phyloP scores from a whole-genome alignment of 2,113 vertebrate genomes.

The Neofelis nebulosa region DNA sequence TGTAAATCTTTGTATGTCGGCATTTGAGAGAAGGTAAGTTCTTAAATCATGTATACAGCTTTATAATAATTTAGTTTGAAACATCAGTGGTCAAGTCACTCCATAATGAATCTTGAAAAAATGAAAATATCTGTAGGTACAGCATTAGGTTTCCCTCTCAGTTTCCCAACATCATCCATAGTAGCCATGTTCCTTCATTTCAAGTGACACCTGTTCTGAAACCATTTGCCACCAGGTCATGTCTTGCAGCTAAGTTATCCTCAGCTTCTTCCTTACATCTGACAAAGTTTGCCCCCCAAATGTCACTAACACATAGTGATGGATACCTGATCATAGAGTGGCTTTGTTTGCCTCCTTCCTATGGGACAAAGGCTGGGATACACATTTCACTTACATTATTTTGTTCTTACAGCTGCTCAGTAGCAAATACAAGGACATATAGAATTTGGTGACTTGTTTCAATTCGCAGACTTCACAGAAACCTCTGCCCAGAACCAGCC shows the following conservation, averaged over 20 bases:
- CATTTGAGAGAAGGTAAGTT: not conserved
- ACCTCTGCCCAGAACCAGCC: constrained; percentile 68
- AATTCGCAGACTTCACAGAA: constrained; percentile 69
- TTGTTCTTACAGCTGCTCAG: constrained; percentile 77
- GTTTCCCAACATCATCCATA: not conserved
- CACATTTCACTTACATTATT: constrained; percentile 81
- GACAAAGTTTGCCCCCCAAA: constrained; percentile 78
- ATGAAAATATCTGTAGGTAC: not conserved
- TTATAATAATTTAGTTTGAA: constrained; percentile 24
- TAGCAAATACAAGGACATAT: constrained; percentile 76
- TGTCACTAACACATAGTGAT: constrained; percentile 79
- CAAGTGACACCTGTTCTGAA: constrained; percentile 68
- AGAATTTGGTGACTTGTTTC: constrained; percentile 74
- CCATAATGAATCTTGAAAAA: not conserved
- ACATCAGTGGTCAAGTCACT: not conserved
- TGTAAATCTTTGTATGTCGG: not conserved
- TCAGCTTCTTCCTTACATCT: constrained; percentile 78
- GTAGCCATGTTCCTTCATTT: constrained; percentile 47
- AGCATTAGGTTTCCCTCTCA: not conserved
- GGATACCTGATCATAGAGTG: constrained; percentile 77
- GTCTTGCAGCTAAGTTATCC: constrained; percentile 73
- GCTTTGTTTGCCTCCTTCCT: constrained; percentile 75
- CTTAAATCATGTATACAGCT: not conserved
- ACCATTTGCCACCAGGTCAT: constrained; percentile 71
- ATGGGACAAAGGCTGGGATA: constrained; percentile 73